Evolutionary conservation across 2,888 invertebrate genomes (phyloP), one percentile per base, ranked within the genome.

Genomic region (Belgica antarctica): DNA sequence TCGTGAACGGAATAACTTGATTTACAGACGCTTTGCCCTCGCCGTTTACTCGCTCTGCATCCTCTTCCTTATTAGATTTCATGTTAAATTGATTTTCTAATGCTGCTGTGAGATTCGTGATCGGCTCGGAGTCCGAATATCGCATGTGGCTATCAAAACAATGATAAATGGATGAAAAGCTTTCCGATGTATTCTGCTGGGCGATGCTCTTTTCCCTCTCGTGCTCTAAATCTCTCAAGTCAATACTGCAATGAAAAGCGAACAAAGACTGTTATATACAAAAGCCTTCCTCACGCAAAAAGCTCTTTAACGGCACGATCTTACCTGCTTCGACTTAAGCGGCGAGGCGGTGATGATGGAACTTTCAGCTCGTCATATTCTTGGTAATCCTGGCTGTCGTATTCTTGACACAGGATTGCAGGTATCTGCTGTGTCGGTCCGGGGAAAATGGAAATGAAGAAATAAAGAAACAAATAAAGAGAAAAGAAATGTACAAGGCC

Each of bases 271-370:
- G n/a, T n/a, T n/a, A n/a, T n/a, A n/a, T n/a, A n/a, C n/a, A n/a
- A n/a, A n/a, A n/a, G n/a, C n/a, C n/a, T n/a, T n/a, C n/a, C n/a
- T n/a, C n/a, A n/a, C n/a, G n/a, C n/a, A n/a, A n/a, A n/a, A n/a
- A n/a, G n/a, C n/a, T n/a, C n/a, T n/a, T n/a, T n/a, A n/a, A n/a
- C n/a, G n/a, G n/a, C n/a, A n/a, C n/a, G n/a, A n/a, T n/a, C n/a
- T n/a, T n/a, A n/a, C n/a, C n/a, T n/a, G 74, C 80, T 80, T 70
- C 80, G 78, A 72, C 80, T 80, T 1, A 80, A 76, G 24, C 80
- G 77, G 2, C 81, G 76, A 22, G 80, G 80, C 34, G 80, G 80
- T 12, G 70, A 59, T 68, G 80, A 79, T 12, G 80, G 80, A 46
- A 80, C 78, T 0, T 79, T 77, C 65, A 80, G 74, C 74, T 80